Evolutionary conservation across 2,113 vertebrate genomes (phyloP).

Genomic region (Sakesphorus luctuosus): DNA sequence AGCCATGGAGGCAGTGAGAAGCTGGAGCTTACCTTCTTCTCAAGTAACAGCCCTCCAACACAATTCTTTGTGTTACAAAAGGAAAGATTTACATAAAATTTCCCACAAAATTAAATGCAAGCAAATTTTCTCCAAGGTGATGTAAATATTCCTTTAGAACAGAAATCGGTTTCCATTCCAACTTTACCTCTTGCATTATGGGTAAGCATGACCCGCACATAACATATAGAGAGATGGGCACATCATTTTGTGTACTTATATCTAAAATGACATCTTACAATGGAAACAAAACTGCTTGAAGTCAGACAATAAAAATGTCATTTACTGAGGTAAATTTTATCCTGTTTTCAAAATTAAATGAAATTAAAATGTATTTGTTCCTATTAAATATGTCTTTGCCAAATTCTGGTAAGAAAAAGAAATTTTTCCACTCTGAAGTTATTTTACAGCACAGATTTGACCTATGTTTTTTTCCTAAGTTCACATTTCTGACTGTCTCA

Average conservation of each 20-base stretch:
- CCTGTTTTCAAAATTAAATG: neutral
- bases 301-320: neutral
- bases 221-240: neutral
- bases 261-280: conserved; percentile 19
- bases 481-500: neutral
- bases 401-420: neutral
- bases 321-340: neutral
- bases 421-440: neutral
- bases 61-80: neutral
- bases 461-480: neutral
- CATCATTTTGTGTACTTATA: conserved; percentile 8
- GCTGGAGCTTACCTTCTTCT: neutral
- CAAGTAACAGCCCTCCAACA: neutral
- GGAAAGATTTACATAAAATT: neutral
- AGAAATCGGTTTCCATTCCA: conserved; percentile 3
- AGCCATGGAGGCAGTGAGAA: neutral
- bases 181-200: conserved; percentile 5
- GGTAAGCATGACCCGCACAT: neutral
- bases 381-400: neutral
- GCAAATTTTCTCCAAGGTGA: neutral
- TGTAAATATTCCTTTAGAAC: neutral
- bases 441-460: neutral
- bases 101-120: neutral
- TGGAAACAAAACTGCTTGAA: conserved; percentile 33
- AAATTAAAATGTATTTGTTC: neutral